A percentile compares a stretch with the other conserved stretches of the same genome.
These are phyloP conservation scores for Ataeniobius toweri DNA, from an alignment of 2,797 vertebrate genomes.

Conservation along the genomic window DNA sequence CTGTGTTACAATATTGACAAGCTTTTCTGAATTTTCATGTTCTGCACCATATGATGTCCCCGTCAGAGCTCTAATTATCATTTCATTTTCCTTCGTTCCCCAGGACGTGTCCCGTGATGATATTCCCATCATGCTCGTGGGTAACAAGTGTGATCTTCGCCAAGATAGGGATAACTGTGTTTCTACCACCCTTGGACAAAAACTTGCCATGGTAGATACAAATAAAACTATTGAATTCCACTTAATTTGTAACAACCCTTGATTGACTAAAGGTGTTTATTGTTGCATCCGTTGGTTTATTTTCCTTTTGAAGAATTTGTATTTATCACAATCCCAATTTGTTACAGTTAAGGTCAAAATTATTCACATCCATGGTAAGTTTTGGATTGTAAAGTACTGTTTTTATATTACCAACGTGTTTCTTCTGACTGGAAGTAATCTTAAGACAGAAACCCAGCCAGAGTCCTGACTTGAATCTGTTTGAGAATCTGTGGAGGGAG, in stretches of 20 bases:
- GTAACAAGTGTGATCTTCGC: slow-evolving; percentile 94
- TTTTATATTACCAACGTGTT: too few species aligned
- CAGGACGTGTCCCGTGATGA: slow-evolving; percentile 88
- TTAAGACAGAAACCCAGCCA: neutral
- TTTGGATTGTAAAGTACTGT: too few species aligned
- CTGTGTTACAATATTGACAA: neutral
- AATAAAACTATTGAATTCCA: neutral
- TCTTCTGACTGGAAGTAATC: neutral
- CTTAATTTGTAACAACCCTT: neutral
- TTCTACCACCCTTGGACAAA: slow-evolving; percentile 89
- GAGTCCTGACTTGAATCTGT: neutral
- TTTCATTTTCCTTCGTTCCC: neutral
- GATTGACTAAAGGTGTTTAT: neutral
- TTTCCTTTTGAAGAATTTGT: neutral
- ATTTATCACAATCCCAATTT: neutral
- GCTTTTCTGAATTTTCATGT: neutral
- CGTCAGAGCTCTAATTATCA: neutral
- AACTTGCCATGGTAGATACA: slow-evolving; percentile 92
- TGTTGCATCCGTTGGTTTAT: neutral
- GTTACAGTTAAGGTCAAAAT: neutral
- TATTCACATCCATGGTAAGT: neutral
- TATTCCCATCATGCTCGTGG: slow-evolving; percentile 96
- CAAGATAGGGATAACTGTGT: slow-evolving; percentile 80
- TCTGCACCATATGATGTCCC: neutral
- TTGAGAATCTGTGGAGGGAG: neutral